Evolutionary conservation across 1,140 invertebrate species (phyloP), one percentile per base, ranked within the genome.

Genomic region (Leptinotarsa defecta): DNA sequence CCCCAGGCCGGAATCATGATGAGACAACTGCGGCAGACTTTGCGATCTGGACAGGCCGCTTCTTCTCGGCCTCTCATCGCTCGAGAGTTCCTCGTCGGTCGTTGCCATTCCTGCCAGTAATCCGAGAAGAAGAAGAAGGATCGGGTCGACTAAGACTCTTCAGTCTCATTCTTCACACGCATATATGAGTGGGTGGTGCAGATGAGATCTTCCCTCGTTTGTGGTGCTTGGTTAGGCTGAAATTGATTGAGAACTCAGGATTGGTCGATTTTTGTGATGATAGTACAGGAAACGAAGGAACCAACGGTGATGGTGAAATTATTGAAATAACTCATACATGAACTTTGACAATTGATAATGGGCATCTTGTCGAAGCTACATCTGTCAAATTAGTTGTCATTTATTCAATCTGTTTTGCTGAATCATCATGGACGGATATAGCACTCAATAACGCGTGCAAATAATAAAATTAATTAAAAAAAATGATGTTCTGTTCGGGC

Each of bases 11-110:
- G 86, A 87, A 79, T 87, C 86, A 74, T 85, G 83, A 49, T 83
- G 84, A 4, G 85, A 85, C 34, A 87, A 77, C 52, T 88, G 87
- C 8, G 87, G 87, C 67, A 88, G 78, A 13, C 86, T 87, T 61
- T 86, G 79, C 34, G 86, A 87, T 19, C 86, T 78, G n/a, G 82
- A 79, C 49, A 85, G 74, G 43, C 78, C 78, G 71, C 77, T 74
- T 68, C 82, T 77, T 52, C 82, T 80, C 52, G 81, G 76, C 74
- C 81, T 75, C 68, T 83, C 80, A 73, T 81, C 82, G 71, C 79
- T 80, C 48, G 76, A 75, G 15, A 81, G 78, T 67, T 84, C 82
- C 74, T 84, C 81, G 62, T 80, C 81, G 75, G 78, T 79, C 52
- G 76, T 80, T 20, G 70, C 65, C 73, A 68, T 68, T 52, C 68